Evolutionary conservation across 2,797 vertebrate genomes (phyloP).

Genomic region (Pterois miles): DNA sequence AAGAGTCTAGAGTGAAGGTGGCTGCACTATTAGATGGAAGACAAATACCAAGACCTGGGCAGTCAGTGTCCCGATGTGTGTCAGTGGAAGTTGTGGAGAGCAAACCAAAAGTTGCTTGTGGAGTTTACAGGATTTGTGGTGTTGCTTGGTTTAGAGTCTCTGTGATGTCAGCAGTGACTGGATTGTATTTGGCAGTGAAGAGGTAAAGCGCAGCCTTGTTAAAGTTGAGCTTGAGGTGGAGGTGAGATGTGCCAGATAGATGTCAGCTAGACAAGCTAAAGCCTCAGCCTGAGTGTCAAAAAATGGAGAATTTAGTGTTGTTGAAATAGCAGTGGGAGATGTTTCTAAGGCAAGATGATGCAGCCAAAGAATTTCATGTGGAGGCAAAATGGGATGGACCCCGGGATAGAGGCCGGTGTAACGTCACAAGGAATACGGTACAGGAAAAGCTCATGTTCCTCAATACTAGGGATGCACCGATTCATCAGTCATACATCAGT

Average conservation of each 20-base stretch:
- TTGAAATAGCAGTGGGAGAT: not conserved
- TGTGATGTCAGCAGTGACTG: not conserved
- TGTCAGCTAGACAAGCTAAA: not conserved
- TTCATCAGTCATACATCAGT: too few relatives aligned
- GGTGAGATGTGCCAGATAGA: not conserved
- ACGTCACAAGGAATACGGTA: not conserved
- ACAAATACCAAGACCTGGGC: conserved; percentile 40
- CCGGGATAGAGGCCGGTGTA: not conserved
- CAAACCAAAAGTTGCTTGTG: not conserved
- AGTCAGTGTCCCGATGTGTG: conserved; percentile 6
- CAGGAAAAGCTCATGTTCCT: not conserved
- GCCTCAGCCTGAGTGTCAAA: not conserved
- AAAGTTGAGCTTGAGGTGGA: conserved; percentile 10
- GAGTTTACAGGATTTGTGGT: not conserved
- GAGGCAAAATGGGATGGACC: not conserved
- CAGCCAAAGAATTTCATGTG: not conserved
- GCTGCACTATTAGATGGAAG: conserved; percentile 25
- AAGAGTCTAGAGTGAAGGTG: conserved; percentile 15
- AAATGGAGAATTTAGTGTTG: not conserved
- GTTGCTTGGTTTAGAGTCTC: not conserved
- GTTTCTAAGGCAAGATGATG: not conserved
- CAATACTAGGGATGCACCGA: too few relatives aligned
- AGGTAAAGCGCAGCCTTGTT: not conserved
- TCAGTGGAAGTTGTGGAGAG: not conserved
- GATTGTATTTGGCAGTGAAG: conserved; percentile 8